These are phyloP conservation scores for Drosophila setifemur DNA, from an alignment of 1,140 invertebrate genomes.

Conservation along the genomic window DNA sequence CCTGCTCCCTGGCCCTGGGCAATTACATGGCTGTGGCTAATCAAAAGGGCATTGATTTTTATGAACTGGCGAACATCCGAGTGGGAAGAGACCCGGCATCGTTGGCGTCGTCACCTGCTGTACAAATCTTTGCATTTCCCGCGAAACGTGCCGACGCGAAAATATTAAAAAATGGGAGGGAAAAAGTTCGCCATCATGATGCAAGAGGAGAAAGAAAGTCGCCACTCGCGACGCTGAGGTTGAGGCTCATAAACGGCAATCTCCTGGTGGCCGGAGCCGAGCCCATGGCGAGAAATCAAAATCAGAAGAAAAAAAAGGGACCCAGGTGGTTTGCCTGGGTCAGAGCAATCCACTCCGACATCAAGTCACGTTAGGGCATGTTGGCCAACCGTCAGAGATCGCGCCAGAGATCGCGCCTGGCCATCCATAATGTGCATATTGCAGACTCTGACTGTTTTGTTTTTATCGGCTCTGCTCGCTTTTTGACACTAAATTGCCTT, in stretches of 20 bases:
- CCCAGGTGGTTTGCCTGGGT: constrained; percentile 51
- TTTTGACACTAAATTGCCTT: constrained; percentile 76
- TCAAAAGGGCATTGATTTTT: constrained; percentile 79
- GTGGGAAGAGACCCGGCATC: constrained; percentile 25
- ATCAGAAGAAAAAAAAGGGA: constrained; percentile 28
- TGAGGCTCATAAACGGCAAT: constrained; percentile 68
- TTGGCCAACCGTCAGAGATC: constrained; percentile 48
- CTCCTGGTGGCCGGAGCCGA: constrained; percentile 20
- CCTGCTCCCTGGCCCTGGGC: too few species aligned
- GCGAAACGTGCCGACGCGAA: constrained; percentile 64
- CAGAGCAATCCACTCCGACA: constrained; percentile 32
- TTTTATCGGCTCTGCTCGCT: constrained; percentile 65
- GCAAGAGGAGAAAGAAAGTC: constrained; percentile 74
- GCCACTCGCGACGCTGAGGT: constrained; percentile 18
- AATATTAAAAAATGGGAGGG: not conserved
- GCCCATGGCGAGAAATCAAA: constrained; percentile 26
- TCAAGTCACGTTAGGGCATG: constrained; percentile 68
- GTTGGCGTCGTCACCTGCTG: constrained; percentile 58
- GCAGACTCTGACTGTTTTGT: constrained; percentile 22
- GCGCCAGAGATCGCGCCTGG: constrained; percentile 20
- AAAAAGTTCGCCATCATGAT: constrained; percentile 51
- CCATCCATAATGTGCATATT: constrained; percentile 75
- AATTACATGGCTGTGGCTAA: constrained; percentile 69
- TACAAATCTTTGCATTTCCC: constrained; percentile 75
- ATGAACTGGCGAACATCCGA: constrained; percentile 59